Evolutionary conservation across 2,888 invertebrate species (phyloP), one percentile per base, ranked within the genome.

Genomic region (Brenthis ino): DNA sequence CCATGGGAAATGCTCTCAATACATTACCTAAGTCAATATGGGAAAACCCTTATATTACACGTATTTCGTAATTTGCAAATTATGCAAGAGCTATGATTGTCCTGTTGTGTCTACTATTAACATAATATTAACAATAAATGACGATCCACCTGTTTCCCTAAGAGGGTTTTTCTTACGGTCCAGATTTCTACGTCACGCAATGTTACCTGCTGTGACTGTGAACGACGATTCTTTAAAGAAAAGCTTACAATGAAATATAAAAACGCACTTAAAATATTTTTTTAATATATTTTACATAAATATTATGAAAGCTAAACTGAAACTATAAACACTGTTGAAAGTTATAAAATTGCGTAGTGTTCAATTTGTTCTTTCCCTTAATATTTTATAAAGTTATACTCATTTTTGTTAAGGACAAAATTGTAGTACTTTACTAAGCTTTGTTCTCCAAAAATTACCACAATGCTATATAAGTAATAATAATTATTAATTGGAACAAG

Each of bases 41-140:
- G 67, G 67, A 13, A 48, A 55, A 61, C 56, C 61, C 61, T 56
- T 6, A 1, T n/a, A 16, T 33, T 53, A n/a, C 8, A 37, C 47
- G 24, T 50, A 65, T 68, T 54, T 65, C 48, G 28, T 70, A 64
- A 55, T 64, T 67, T 8, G 28, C 55, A 55, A 68, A 65, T 65
- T 70, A 70, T 70, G 70, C 60, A 70, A 70, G 14, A 58, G 16
- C 8, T 47, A 60, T 54, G 28, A 68, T 70, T 60, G 56, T 68
- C 67, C 60, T 70, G 63, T 64, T 60, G 56, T 67, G 67, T 55
- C 24, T 53, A 43, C 24, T 64, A 68, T 47, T 16, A 16, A 47
- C 60, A 55, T 60, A 64, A 60, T 48, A 66, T 53, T 53, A 43
- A 58, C 55, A 55, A n/a, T 16, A 33, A 16, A 57, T 61, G 67